phyloP scores from a whole-genome alignment of 2,888 invertebrate species.

The Luperina testacea region DNA sequence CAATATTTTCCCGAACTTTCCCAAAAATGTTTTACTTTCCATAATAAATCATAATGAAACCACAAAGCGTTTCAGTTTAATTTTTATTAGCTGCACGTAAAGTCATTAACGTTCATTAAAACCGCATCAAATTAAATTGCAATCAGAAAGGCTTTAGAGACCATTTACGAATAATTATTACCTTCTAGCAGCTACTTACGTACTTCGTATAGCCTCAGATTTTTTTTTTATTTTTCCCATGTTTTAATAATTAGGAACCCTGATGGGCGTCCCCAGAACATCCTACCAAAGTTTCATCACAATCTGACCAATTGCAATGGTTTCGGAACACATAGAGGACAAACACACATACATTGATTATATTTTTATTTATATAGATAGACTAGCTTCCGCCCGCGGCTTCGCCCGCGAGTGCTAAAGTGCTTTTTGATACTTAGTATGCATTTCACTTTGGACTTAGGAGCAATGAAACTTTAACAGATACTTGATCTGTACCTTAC shows the following conservation, averaged over 20 bases:
- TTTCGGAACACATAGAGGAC: too few relatives aligned
- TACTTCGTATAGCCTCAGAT: too few relatives aligned
- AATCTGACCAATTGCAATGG: too few relatives aligned
- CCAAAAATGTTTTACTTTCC: neutral
- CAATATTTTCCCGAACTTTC: neutral
- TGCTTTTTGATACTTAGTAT: neutral
- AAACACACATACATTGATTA: too few relatives aligned
- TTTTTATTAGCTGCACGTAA: conserved; percentile 7
- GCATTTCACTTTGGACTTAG: neutral
- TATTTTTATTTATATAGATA: too few relatives aligned
- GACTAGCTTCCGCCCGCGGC: too few relatives aligned
- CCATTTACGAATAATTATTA: conserved; percentile 26
- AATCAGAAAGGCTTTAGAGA: conserved; percentile 26
- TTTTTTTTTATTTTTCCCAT: too few relatives aligned
- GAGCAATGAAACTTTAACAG: neutral
- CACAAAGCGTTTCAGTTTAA: conserved; percentile 4
- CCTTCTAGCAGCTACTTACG: too few relatives aligned
- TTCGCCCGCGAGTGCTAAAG: neutral
- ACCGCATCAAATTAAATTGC: conserved; percentile 44
- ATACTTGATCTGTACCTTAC: neutral
- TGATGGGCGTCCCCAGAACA: too few relatives aligned
- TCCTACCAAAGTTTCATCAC: too few relatives aligned
- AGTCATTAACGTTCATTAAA: conserved; percentile 32
- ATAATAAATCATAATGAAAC: conserved; percentile 27
- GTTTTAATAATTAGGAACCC: too few relatives aligned